Base-by-base conservation (phyloP, 2,888 invertebrate species). In the Lomographa bimaculata region DNA sequence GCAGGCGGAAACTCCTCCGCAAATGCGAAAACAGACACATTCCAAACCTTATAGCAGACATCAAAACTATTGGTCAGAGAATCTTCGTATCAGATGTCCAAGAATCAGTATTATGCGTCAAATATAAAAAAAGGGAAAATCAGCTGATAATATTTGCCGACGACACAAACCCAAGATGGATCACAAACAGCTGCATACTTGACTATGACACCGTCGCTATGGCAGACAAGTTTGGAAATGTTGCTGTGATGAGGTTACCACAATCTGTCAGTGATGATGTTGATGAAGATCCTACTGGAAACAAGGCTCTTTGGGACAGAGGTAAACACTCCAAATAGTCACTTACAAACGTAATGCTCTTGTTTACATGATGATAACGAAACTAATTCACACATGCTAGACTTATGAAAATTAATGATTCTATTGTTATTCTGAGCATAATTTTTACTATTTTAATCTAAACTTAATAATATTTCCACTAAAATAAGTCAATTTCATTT, bases 21-120 rank as follows among this genome's bases (percentile, higher is more conserved):
- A 99, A 99, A 87, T 99, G 99, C 85, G 99, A 99, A 84, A 99
- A 99, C 64, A 81, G 92, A 93, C 98, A 98, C 89, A 95, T 99
- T 81, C 98, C 99, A 6, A 97, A 98, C 76, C 93, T 95, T 52
- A 96, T 99, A 53, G 95, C 96, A 0, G 96, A 96, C 57, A 96
- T 99, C 50, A 96, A 97, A 76, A 95, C 97, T 0, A 94, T 98
- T 81, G 98, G 99, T 0, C 96, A 97, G 68, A 92, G 99, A 40
- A 96, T 99, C 50, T 97, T 95, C 68, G 99, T 97, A 0, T 94
- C 97, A 0, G 99, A 99, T 75, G 95, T 98, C 0, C 98, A 98
- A 79, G 99, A 99, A 78, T 98, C 98, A 9, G 95, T 99, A 11
- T 98, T 97, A 77, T 98, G 98, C 79, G 93, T 99, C 0, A 93